Evolutionary conservation across 2,797 vertebrate genomes (phyloP), one percentile per base, ranked within the genome.

Genomic region (Peromyscus nudipes): DNA sequence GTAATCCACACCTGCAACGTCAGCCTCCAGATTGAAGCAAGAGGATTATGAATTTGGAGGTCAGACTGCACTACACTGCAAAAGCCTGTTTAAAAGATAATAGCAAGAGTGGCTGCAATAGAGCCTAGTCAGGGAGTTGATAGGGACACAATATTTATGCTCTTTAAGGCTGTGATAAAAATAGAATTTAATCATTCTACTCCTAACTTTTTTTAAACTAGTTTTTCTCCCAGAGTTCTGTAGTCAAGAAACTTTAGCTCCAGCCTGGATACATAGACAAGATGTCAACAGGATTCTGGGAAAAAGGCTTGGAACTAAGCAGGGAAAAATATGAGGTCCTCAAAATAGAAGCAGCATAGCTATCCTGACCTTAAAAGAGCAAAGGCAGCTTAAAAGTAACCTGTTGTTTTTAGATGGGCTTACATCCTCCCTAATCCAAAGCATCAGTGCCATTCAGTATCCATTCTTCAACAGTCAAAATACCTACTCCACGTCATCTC

Each of bases 361-460:
- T 73, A 89, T n/a, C 23, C 83, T 81, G 57, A 60, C 67, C 87
- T 95, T 73, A 96, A 95, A 96, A 95, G 65, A 96, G 17, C 29
- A 62, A 43, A 79, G 76, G 90, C 65, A 95, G 62, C 89, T 96
- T 96, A 89, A 69, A 96, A 86, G 92, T 27, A 96, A 92, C 82
- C 62, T 94, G 73, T 75, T 97, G 82, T 80, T 94, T 96, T 88
- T 79, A 73, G 46, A 94, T 57, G 43, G 40, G 83, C 64, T 81
- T 16, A 89, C 76, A 96, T 93, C 83, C 69, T 90, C 92, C 92
- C 71, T 95, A 96, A 94, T 95, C 92, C 94, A 97, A 97, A 96
- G 65, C 79, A 92, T 97, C 67, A 94, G 62, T 43, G 52, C 69
- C 60, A 95, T 91, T 86, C 75, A 40, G 34, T 83, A 84, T 91